Base-by-base conservation (phyloP, 1,140 invertebrate species). In the Gryon sp. region DNA sequence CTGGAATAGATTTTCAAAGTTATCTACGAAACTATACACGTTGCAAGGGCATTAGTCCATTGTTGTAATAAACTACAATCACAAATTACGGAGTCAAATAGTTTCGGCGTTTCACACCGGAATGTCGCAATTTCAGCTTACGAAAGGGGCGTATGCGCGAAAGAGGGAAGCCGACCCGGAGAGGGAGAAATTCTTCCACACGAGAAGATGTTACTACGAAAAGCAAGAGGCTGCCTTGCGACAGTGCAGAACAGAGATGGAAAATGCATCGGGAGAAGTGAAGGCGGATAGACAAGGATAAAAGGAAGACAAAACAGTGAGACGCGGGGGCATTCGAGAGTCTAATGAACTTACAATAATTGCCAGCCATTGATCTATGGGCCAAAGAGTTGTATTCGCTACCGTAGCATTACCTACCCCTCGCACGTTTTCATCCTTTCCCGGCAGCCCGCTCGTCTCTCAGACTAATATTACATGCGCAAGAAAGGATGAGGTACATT, bases 271-370 rank as follows among this genome's bases (percentile, higher is more conserved):
- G 60, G 6, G 20, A 15, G 41, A 43, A 14, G 9, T 16, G 19
- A 24, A 28, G 26, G 28, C n/a, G 66, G 70, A 78, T 60, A 80
- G 76, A 77, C 70, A 43, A 72, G 45, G 72, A 78, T 41, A 28
- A 15, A 12, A 36, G 36, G 14, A 16, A 75, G 78, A 69, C 53
- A 72, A 60, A 73, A 72, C 50, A 73, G 32, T 34, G 43, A 16
- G 12, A 43, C 7, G 15, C 14, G 20, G 55, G 20, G 62, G 46
- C 12, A 63, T 65, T 50, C 53, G 45, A 74, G 77, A 82, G 76
- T 87, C 83, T 87, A 88, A 87, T 87, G 86, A 88, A 86, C 86
- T 88, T 88, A 87, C 87, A 86, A 88, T 89, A 88, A 89, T 89
- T 87, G 82, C 86, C 83, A 88, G 80, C 85, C 84, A 88, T 88